Evolutionary conservation across 2,888 invertebrate species (phyloP).

Genomic region (Microctonus aethiopoides): DNA sequence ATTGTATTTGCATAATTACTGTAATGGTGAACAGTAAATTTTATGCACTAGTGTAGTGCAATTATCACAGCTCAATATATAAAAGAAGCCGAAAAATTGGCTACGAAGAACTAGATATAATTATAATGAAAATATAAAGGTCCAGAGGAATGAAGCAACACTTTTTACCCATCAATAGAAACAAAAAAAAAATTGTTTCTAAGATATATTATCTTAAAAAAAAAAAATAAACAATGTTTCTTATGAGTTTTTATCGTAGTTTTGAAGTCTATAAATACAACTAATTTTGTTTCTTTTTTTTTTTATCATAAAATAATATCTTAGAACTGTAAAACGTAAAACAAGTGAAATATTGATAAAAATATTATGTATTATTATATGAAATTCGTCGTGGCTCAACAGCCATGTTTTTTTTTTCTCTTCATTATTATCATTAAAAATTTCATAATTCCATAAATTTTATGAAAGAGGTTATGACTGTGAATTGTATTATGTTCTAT

Average conservation of each 20-base stretch:
- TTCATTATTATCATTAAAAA: slow-evolving; percentile 38
- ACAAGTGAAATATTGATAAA: neutral
- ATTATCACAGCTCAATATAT: slow-evolving; percentile 58
- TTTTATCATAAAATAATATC: neutral
- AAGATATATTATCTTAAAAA: no score
- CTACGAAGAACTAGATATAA: slow-evolving; percentile 36
- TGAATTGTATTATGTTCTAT: neutral
- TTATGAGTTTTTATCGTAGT: no score
- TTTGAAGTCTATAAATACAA: no score
- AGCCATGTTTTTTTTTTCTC: slow-evolving; percentile 46
- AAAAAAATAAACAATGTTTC: neutral
- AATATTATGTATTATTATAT: slow-evolving; percentile 14
- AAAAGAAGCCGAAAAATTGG: slow-evolving; percentile 43
- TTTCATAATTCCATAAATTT: slow-evolving; percentile 37
- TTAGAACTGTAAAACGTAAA: neutral
- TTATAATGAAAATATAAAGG: slow-evolving; percentile 18
- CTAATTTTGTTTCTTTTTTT: neutral
- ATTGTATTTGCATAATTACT: slow-evolving; percentile 35
- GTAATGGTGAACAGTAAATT: slow-evolving; percentile 34
- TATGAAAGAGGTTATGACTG: neutral
- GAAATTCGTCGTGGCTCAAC: slow-evolving; percentile 54
- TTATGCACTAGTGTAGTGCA: slow-evolving; percentile 45
- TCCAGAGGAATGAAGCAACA: no score
- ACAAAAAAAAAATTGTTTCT: no score
- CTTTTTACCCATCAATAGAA: no score